Evolutionary conservation across 2,888 invertebrate species (phyloP), one percentile per base, ranked within the genome.

Genomic region (Drosophila prolongata): DNA sequence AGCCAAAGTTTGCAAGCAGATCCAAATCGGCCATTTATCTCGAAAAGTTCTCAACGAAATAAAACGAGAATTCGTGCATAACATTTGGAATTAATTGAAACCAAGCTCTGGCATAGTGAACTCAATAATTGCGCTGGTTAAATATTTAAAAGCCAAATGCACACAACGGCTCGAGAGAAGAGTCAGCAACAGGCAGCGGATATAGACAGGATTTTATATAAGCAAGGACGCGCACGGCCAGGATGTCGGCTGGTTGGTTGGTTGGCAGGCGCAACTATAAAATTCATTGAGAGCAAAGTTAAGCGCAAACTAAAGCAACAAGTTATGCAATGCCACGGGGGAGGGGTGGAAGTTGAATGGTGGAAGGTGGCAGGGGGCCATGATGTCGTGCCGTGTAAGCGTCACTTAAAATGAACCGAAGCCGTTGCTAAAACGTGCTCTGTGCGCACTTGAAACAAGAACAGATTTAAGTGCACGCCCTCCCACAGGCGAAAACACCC

Each of bases 231-330:
- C 30, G 54, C 46, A 30, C 2, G 46, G 27, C 27, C 46, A 46
- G 46, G 46, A 27, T 24, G 38, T 42, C 57, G 82, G 68, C 46
- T 44, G 44, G 46, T 42, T 42, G 82, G 68, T 27, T 44, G 44
- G 46, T 42, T 42, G 42, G 42, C 64, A 65, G 72, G 67, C 75
- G 65, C 77, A 85, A 82, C 84, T 87, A 78, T 85, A 82, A 85
- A 85, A 85, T 85, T 85, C 84, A 85, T 86, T 85, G 88, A 85
- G 88, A 85, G 82, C 88, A 82, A 82, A 76, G 86, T 79, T 81
- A 76, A 81, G 82, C 72, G 67, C 71, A 57, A 73, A 54, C 55
- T 56, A 57, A 59, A 76, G 84, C 84, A 85, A 87, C 85, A 88
- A 88, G 85, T 85, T 71, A 67, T 55, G 62, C 53, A 35, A 66